Evolutionary conservation across 2,888 invertebrate genomes (phyloP), one percentile per base, ranked within the genome.

Genomic region (Hypercompe scribonia): DNA sequence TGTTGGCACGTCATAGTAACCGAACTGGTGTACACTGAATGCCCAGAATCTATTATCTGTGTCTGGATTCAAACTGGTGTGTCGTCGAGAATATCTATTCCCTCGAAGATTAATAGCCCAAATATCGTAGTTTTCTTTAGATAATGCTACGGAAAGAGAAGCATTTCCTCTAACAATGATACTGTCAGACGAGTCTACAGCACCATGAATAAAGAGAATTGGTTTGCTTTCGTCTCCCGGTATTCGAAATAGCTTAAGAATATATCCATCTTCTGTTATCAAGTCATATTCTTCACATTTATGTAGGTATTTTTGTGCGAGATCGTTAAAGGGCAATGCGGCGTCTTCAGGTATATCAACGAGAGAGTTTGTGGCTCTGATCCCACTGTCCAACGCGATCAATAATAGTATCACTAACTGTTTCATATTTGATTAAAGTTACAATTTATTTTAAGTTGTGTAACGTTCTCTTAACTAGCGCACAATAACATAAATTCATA

Each of bases 11-110:
- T 98, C 98, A 81, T 96, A 96, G 33, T 90, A 81, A 0, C 97
- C 98, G 88, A 97, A 97, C 86, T 98, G 97, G 86, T 98, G 97
- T 93, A 96, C 96, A 76, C 96, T 96, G 80, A 95, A 96, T 66
- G 93, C 78, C 96, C 96, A 96, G 81, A 90, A 96, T 1, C 83
- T 71, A 33, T 80, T 72, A 67, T 96, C 92, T 0, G 61, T 78
- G 66, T 90, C 85, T 0, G 94, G 89, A 68, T 93, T 78, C 89
- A 93, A 79, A 1, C 87, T 87, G 0, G 82, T 78, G 84, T 97
- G 97, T 18, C 90, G 90, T 42, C 94, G 90, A 2, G 96, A 96
- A 85, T 97, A 97, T 7, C 90, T 93, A 83, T 96, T 97, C 8
- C 97, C 97, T 71, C 97, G 91, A 21, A 92, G 90, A 73, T 92